Evolutionary conservation across 2,888 invertebrate species (phyloP), one percentile per base, ranked within the genome.

Genomic region (Dasypolia templi): DNA sequence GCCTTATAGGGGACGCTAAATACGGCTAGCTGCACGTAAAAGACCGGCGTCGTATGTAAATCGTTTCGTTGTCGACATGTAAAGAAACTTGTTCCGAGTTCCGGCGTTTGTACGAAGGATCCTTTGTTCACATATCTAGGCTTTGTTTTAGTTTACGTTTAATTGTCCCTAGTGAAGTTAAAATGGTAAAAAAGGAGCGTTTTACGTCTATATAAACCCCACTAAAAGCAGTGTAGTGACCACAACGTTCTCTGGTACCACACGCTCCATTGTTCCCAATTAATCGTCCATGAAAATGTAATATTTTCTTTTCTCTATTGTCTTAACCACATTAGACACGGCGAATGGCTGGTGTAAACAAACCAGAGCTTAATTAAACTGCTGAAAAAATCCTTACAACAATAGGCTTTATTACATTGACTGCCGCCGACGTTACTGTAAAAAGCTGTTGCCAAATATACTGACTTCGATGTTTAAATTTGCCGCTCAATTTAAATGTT

Each of bases 401-500:
- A 77, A 75, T 61, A 74, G 51, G 26, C 58, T 74, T 77, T 76
- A 86, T 82, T 77, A 86, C 87, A 87, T 78, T 74, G 53, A 44
- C 58, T 63, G 53, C 72, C 71, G 72, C 77, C 72, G 70, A 67
- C 62, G 46, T 71, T 74, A 73, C 74, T 72, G 70, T 79, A 77
- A 82, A 86, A 83, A 75, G 72, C 56, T 71, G 44, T 79, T 77
- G 62, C 72, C 64, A 51, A 73, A 83, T 51, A 77, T 71, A 58
- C 76, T n/a, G 32, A 56, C 32, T 72, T 81, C 86, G 72, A 86
- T 83, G 86, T 89, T 89, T 86, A 87, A 89, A 91, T 91, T 90
- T 86, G 81, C 85, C 87, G 89, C 86, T 86, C 87, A 87, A 89
- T 91, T 90, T 89, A 86, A 89, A 84, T 85, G 88, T 90, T 91